Evolutionary conservation across 2,797 vertebrate genomes (phyloP).

Genomic region (Argyrosomus regius): DNA sequence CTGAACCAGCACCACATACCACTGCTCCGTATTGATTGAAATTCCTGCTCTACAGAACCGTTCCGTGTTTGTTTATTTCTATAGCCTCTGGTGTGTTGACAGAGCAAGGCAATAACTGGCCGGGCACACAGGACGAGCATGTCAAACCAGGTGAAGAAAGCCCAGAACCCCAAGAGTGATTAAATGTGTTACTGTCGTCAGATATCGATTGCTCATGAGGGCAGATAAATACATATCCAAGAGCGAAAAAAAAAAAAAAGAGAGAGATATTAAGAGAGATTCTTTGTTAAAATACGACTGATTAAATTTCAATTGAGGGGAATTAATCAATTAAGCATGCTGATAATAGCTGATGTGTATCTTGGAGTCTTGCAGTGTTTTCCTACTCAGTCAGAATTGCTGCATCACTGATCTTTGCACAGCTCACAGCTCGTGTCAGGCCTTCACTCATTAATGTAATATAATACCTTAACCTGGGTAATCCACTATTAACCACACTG

Average conservation of each 20-base stretch:
- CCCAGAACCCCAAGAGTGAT: conserved; percentile 41
- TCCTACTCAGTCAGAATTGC: conserved; percentile 16
- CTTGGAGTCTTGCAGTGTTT: conserved; percentile 20
- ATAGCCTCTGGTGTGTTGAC: conserved; percentile 60
- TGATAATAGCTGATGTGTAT: conserved; percentile 42
- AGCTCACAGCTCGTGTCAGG: conserved; percentile 33
- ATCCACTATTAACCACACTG: conserved; percentile 40
- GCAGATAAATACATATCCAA: neutral
- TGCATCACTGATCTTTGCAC: conserved; percentile 25
- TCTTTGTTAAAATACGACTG: conserved; percentile 12
- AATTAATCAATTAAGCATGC: conserved; percentile 34
- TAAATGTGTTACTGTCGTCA: conserved; percentile 42
- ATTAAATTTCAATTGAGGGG: conserved; percentile 37
- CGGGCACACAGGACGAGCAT: conserved; percentile 37
- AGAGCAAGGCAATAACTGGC: conserved; percentile 61
- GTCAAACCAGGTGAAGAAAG: conserved; percentile 43
- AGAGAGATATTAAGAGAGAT: neutral
- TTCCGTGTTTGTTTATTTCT: conserved; percentile 68
- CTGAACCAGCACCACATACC: conserved; percentile 58
- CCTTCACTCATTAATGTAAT: conserved; percentile 41
- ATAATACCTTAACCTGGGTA: conserved; percentile 36
- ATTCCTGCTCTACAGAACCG: conserved; percentile 50
- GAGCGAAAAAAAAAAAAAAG: neutral
- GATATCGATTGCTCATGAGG: conserved; percentile 35
- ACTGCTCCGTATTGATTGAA: conserved; percentile 60